These are phyloP conservation scores for Habroteleia sp. DNA, from an alignment of 2,888 invertebrate genomes.

Conservation along the genomic window DNA sequence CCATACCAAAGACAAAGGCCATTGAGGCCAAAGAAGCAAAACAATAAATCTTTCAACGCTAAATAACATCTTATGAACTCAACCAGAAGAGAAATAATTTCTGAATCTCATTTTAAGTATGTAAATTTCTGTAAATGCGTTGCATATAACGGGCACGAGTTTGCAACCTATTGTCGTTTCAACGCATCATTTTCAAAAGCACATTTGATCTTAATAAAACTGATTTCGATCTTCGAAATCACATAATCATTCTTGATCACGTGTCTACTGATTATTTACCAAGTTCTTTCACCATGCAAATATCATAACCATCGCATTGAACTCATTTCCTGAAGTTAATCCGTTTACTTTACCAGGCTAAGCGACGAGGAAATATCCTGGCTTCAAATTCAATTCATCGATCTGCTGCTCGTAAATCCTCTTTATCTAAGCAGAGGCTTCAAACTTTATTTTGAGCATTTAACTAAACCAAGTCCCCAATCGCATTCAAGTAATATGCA, in stretches of 20 bases:
- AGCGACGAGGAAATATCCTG: slow-evolving; percentile 53
- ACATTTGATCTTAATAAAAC: too few species aligned
- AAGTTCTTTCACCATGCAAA: slow-evolving; percentile 23
- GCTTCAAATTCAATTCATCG: slow-evolving; percentile 49
- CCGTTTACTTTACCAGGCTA: slow-evolving; percentile 46
- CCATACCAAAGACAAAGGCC: too few species aligned
- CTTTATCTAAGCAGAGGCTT: slow-evolving; percentile 39
- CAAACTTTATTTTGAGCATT: slow-evolving; percentile 29
- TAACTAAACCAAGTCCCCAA: too few species aligned
- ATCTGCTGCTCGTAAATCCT: slow-evolving; percentile 37
- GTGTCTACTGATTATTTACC: slow-evolving; percentile 28
- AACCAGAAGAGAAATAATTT: too few species aligned
- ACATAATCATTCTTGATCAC: slow-evolving; percentile 30
- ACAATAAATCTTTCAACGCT: too few species aligned
- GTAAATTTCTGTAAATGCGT: too few species aligned
- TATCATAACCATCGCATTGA: slow-evolving; percentile 46
- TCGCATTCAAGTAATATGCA: background rate
- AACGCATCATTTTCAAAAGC: too few species aligned
- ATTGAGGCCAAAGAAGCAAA: too few species aligned
- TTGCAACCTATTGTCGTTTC: too few species aligned
- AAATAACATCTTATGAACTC: too few species aligned
- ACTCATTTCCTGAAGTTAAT: slow-evolving; percentile 49
- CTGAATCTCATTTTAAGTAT: too few species aligned
- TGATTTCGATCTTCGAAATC: background rate
- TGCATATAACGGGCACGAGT: too few species aligned